Percentiles rank a stretch among this genome's conserved stretches.
Conservation (phyloP, 2,888 invertebrate species). For the Linnaemya tessellans region DNA sequence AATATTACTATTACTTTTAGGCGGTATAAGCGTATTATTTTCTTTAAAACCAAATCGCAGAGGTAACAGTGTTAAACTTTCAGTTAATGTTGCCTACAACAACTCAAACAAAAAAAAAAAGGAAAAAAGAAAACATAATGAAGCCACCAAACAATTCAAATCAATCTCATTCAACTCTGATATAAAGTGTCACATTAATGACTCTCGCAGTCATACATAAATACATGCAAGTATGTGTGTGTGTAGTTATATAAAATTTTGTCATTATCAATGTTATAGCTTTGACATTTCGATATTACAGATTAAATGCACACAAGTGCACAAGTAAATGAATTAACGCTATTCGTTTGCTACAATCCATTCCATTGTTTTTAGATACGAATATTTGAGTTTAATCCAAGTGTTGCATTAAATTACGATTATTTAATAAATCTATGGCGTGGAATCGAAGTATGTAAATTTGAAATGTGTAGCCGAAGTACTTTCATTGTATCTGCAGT, state of each 20-base stretch:
- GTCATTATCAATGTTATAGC: slow-evolving; percentile 37
- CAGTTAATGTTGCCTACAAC: not conserved
- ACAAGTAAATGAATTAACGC: not conserved
- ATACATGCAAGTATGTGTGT: not conserved
- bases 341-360: not conserved
- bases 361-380: not conserved
- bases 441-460: slow-evolving; percentile 30
- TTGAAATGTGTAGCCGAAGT: not conserved
- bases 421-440: slow-evolving; percentile 40
- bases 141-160: slow-evolving; percentile 42
- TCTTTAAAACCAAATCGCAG: not conserved
- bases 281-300: slow-evolving; percentile 35
- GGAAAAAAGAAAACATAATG: too few relatives aligned
- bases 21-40: not conserved
- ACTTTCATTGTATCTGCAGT: not conserved
- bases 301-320: slow-evolving; percentile 14
- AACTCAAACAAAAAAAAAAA: not conserved
- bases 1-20: too few relatives aligned
- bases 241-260: slow-evolving; percentile 7
- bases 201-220: not conserved
- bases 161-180: slow-evolving; percentile 52
- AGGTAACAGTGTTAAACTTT: slow-evolving; percentile 29
- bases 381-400: slow-evolving; percentile 8
- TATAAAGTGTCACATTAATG: slow-evolving; percentile 55
- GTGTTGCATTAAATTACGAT: slow-evolving; percentile 52